These are phyloP conservation scores for Scomber scombrus DNA, from an alignment of 2,113 vertebrate genomes.

Conservation along the genomic window DNA sequence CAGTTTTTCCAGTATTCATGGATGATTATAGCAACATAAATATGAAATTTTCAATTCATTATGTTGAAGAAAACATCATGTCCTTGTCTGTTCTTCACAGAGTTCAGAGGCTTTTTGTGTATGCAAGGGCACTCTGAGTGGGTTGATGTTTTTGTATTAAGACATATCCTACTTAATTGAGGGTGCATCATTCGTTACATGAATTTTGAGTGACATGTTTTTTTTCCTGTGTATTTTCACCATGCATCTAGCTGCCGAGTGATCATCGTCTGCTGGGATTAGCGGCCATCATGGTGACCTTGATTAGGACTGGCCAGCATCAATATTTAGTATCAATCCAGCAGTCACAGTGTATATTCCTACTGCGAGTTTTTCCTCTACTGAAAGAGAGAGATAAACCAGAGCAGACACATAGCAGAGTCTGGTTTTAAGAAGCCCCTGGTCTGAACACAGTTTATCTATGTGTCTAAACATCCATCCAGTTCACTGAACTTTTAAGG, in stretches of 20 bases:
- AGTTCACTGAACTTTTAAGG: slow-evolving; percentile 22
- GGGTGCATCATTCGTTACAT: slow-evolving; percentile 3
- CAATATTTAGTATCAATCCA: slow-evolving; percentile 15
- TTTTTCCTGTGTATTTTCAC: neutral
- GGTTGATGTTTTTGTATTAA: slow-evolving; percentile 12
- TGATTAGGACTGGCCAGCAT: slow-evolving; percentile 20
- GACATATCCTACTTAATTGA: neutral
- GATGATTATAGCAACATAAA: neutral
- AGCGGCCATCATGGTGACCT: slow-evolving; percentile 30
- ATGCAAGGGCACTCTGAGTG: neutral
- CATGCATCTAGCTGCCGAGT: slow-evolving; percentile 8
- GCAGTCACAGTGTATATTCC: neutral
- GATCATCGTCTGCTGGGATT: slow-evolving; percentile 7
- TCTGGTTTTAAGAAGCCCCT: neutral
- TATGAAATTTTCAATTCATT: neutral
- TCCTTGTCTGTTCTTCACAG: slow-evolving; percentile 18
- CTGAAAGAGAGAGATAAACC: neutral
- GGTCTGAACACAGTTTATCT: neutral
- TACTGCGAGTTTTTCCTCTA: neutral
- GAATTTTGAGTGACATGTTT: neutral
- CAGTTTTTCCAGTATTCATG: neutral
- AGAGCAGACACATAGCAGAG: neutral
- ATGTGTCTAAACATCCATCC: neutral
- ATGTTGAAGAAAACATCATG: slow-evolving; percentile 16
- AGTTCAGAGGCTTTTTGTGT: slow-evolving; percentile 2